Percentiles rank a stretch among this genome's conserved stretches.
phyloP scores from a whole-genome alignment of 1,140 invertebrate genomes.

The Brachystomella parvula region DNA sequence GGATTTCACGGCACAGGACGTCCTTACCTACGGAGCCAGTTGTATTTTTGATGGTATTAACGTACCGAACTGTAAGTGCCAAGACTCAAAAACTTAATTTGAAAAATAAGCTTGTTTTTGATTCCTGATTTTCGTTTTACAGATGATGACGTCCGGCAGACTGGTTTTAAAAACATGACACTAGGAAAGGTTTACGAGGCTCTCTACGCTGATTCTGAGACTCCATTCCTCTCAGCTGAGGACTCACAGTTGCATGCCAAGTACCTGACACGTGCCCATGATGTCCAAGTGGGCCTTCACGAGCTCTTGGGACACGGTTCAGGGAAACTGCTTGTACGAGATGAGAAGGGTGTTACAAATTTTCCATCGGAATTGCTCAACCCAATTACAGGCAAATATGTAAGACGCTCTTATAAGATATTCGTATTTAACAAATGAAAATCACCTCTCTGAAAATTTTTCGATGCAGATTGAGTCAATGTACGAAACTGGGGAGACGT shows the following conservation, averaged over 20 bases:
- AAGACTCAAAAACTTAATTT: not conserved
- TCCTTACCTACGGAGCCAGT: constrained; percentile 80
- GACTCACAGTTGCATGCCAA: constrained; percentile 69
- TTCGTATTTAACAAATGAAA: not conserved
- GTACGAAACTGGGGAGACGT: constrained; percentile 78
- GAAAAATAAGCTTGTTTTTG: not conserved
- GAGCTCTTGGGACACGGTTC: constrained; percentile 91
- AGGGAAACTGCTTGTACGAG: constrained; percentile 75
- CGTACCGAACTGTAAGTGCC: constrained; percentile 74
- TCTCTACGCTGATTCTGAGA: constrained; percentile 65
- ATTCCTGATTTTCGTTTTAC: constrained; percentile 10
- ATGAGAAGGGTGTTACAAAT: constrained; percentile 67
- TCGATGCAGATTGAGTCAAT: constrained; percentile 52
- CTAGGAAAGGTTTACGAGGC: constrained; percentile 86
- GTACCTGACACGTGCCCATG: constrained; percentile 42
- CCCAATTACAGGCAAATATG: constrained; percentile 58
- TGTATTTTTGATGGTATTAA: constrained; percentile 92
- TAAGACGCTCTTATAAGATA: constrained; percentile 27
- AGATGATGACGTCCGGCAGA: constrained; percentile 87
- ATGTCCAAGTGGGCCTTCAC: constrained; percentile 79
- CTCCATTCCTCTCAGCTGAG: constrained; percentile 65
- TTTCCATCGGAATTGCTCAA: constrained; percentile 71
- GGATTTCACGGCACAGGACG: constrained; percentile 94
- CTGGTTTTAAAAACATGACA: constrained; percentile 96
- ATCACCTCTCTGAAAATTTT: not conserved